Evolutionary conservation across 2,113 vertebrate genomes (phyloP).

Genomic region (Sclerurus mexicanus): DNA sequence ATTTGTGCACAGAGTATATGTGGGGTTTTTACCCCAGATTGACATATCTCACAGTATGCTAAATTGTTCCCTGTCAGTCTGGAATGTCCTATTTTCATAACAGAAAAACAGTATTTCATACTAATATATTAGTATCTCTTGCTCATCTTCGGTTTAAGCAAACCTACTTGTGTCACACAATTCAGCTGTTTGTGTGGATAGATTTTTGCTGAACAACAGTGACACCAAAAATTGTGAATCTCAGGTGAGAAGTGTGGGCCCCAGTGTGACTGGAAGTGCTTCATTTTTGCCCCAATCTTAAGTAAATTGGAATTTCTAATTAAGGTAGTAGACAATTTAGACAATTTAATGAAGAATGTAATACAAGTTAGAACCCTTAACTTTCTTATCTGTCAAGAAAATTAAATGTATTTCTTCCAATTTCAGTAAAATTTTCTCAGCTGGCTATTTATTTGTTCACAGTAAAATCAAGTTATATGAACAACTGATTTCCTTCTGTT

Average conservation of each 20-base stretch:
- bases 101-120: not conserved
- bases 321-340: not conserved
- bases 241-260: not conserved
- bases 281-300: not conserved
- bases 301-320: not conserved
- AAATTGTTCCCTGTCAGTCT: not conserved
- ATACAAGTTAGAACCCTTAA: not conserved
- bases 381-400: not conserved
- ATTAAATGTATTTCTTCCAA: not conserved
- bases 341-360: not conserved
- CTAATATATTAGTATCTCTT: not conserved
- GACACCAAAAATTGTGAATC: not conserved
- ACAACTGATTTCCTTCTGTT: not conserved
- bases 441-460: not conserved
- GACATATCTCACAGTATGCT: not conserved
- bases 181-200: not conserved
- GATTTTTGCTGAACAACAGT: not conserved
- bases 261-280: fast-evolving
- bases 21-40: not conserved
- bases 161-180: not conserved
- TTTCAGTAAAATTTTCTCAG: not conserved
- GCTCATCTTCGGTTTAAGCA: not conserved
- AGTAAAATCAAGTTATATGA: not conserved
- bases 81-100: not conserved
- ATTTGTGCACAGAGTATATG: not conserved